Evolutionary conservation across 2,797 vertebrate species (phyloP).

Genomic region (Gymnodraco acuticeps): DNA sequence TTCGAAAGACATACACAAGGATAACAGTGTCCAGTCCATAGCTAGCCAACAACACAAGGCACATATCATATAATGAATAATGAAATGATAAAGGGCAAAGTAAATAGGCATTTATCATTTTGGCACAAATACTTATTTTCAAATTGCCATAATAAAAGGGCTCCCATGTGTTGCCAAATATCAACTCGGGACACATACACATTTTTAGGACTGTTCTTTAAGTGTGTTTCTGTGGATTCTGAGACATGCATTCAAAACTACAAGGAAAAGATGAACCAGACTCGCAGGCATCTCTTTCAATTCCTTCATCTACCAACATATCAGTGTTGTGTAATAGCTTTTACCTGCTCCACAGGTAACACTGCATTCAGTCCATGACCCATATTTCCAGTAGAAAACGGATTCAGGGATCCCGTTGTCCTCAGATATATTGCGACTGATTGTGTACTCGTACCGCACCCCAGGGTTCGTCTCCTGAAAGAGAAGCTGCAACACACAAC

Average conservation of each 20-base stretch:
- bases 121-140: not conserved
- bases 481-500: conserved; percentile 86
- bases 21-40: not conserved
- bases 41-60: not conserved
- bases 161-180: not conserved
- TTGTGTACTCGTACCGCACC: conserved; percentile 94
- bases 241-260: not conserved
- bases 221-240: not conserved
- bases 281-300: not conserved
- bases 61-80: too few species aligned
- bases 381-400: conserved; percentile 91
- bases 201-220: too few species aligned
- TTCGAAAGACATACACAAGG: not conserved
- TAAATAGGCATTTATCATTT: too few species aligned
- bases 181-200: not conserved
- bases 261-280: not conserved
- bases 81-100: too few species aligned
- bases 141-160: not conserved
- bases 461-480: conserved; percentile 97
- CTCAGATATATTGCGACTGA: conserved; percentile 80
- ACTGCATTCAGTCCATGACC: conserved; percentile 93
- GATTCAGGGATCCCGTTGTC: conserved; percentile 68
- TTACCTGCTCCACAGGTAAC: conserved; percentile 93
- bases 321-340: conserved; percentile 5
- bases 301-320: not conserved